phyloP scores from a whole-genome alignment of 2,113 vertebrate species.

The Coturnix japonica region DNA sequence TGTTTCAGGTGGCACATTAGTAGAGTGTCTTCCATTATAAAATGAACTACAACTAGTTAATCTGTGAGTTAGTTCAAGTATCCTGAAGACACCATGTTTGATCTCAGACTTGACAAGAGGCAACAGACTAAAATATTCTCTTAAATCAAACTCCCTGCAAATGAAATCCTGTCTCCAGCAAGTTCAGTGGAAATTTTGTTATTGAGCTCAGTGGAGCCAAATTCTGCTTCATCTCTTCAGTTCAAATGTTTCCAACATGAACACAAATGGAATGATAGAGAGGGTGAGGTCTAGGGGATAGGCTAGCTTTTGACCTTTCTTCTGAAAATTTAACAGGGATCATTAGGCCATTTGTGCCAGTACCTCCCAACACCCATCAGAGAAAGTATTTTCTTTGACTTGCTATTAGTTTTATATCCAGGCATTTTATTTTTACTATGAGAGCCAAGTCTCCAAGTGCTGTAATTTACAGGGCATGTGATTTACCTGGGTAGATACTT shows the following conservation, averaged over 20 bases:
- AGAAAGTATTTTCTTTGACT: conserved; percentile 19
- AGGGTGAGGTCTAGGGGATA: not conserved
- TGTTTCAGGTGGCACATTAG: not conserved
- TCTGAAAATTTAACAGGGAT: not conserved
- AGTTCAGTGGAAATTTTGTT: not conserved
- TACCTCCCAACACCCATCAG: not conserved
- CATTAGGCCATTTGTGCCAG: not conserved
- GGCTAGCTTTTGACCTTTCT: conserved; percentile 18
- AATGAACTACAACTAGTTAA: not conserved
- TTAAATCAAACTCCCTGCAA: not conserved
- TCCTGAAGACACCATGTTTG: not conserved
- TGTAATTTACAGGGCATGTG: not conserved
- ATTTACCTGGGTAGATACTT: not conserved
- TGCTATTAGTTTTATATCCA: conserved; percentile 18
- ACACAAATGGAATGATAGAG: not conserved
- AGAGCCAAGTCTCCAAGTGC: not conserved
- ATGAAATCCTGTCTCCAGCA: not conserved
- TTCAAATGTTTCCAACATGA: not conserved
- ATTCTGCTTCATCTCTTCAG: not conserved
- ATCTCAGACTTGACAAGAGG: not conserved
- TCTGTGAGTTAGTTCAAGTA: not conserved
- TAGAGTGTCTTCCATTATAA: not conserved
- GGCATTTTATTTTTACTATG: conserved; percentile 21
- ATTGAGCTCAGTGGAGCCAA: not conserved
- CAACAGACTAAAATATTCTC: not conserved